phyloP scores from a whole-genome alignment of 1,140 invertebrate genomes.

The Atta cephalotes region DNA sequence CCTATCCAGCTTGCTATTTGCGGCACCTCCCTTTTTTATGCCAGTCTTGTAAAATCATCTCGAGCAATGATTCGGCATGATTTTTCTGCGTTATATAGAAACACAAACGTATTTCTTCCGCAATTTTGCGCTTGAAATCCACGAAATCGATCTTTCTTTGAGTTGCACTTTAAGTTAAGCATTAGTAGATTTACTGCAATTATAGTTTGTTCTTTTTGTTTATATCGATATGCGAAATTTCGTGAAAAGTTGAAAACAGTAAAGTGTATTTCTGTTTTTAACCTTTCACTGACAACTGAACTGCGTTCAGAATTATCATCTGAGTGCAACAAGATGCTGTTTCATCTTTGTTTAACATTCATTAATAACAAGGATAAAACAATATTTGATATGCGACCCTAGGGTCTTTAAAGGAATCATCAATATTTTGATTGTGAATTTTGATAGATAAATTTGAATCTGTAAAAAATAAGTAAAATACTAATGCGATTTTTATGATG shows the following conservation, averaged over 20 bases:
- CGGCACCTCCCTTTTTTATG: conserved; percentile 28
- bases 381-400: no score
- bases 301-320: no score
- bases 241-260: background rate
- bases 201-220: background rate
- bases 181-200: background rate
- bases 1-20: conserved; percentile 21
- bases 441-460: no score
- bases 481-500: no score
- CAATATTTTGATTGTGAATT: no score
- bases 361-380: no score
- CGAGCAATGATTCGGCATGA: conserved; percentile 10
- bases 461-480: no score
- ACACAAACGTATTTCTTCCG: background rate
- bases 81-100: background rate
- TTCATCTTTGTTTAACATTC: no score
- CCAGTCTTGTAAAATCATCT: conserved; percentile 27
- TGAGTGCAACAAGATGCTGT: no score
- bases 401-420: no score
- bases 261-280: background rate
- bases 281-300: background rate
- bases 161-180: background rate
- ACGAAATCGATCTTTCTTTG: background rate
- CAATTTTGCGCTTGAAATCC: conserved; percentile 21
- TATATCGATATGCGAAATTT: background rate